Evolutionary conservation across 2,888 invertebrate genomes (phyloP).

Genomic region (Petrolisthes cinctipes): DNA sequence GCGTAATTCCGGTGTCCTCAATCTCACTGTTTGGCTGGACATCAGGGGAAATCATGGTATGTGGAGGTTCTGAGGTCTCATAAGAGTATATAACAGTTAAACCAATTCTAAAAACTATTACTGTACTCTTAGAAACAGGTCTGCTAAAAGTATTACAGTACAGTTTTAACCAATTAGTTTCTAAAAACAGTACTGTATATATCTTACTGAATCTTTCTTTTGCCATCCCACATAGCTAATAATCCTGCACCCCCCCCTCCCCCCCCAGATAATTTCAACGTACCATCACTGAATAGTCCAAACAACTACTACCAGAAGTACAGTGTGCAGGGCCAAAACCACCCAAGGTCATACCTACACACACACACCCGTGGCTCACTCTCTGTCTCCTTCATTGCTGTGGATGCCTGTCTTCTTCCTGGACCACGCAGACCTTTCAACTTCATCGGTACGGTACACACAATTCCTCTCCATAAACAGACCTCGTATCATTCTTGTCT

Average conservation of each 20-base stretch:
- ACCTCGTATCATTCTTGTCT: too few species aligned
- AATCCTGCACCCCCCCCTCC: too few species aligned
- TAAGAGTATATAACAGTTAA: too few species aligned
- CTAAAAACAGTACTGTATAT: too few species aligned
- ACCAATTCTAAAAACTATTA: too few species aligned
- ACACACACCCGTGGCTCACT: slow-evolving; percentile 75
- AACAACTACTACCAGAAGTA: slow-evolving; percentile 83
- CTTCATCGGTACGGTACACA: slow-evolving; percentile 82
- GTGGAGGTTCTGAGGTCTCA: too few species aligned
- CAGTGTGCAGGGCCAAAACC: slow-evolving; percentile 81
- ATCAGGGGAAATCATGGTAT: slow-evolving; percentile 91
- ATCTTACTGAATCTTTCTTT: too few species aligned
- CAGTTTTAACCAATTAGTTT: too few species aligned
- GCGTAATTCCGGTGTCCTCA: slow-evolving; percentile 76
- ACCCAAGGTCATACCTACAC: slow-evolving; percentile 82
- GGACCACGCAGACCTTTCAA: slow-evolving; percentile 90
- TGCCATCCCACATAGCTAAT: too few species aligned
- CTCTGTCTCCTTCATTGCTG: slow-evolving; percentile 83
- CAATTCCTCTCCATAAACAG: neutral
- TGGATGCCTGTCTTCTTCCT: slow-evolving; percentile 89
- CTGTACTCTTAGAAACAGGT: too few species aligned
- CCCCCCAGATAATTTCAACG: slow-evolving; percentile 86
- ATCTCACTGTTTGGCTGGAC: slow-evolving; percentile 86
- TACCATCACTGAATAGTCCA: slow-evolving; percentile 77
- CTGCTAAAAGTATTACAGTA: too few species aligned